Evolutionary conservation across 1,140 invertebrate species (phyloP).

Genomic region (Bombus cullumanus): DNA sequence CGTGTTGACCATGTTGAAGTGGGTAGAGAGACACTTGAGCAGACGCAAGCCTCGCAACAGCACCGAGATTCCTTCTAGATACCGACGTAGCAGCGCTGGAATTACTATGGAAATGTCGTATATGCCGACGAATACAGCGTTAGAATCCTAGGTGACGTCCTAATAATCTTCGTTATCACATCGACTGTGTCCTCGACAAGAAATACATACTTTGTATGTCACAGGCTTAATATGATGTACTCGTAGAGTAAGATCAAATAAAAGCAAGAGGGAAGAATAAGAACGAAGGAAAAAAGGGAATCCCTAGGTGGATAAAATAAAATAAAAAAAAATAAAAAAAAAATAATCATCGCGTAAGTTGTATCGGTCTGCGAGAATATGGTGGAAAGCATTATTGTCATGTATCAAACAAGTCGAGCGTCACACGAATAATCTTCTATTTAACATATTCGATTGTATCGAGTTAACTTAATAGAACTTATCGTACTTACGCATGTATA

Average conservation of each 20-base stretch:
- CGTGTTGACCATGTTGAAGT: conserved; percentile 93
- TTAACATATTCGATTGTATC: background rate
- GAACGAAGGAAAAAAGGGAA: background rate
- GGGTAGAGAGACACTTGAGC: conserved; percentile 93
- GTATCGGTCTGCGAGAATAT: background rate
- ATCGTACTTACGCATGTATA: background rate
- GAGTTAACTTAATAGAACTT: background rate
- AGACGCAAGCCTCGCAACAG: conserved; percentile 86
- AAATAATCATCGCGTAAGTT: background rate
- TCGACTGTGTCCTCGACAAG: conserved; percentile 28
- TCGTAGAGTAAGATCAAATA: conserved; percentile 45
- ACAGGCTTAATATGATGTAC: conserved; percentile 39
- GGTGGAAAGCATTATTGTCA: background rate
- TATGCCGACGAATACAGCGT: conserved; percentile 57
- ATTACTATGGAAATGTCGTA: conserved; percentile 90
- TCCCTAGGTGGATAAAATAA: background rate
- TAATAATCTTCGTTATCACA: conserved; percentile 26
- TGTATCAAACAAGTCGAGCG: background rate
- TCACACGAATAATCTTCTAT: background rate
- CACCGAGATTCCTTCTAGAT: conserved; percentile 84
- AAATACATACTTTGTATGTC: conserved; percentile 43
- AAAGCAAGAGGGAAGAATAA: conserved; percentile 5
- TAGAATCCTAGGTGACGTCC: conserved; percentile 62
- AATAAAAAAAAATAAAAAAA: background rate
- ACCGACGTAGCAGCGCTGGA: conserved; percentile 84